phyloP scores from a whole-genome alignment of 2,888 invertebrate species.

The Serripes groenlandicus region DNA sequence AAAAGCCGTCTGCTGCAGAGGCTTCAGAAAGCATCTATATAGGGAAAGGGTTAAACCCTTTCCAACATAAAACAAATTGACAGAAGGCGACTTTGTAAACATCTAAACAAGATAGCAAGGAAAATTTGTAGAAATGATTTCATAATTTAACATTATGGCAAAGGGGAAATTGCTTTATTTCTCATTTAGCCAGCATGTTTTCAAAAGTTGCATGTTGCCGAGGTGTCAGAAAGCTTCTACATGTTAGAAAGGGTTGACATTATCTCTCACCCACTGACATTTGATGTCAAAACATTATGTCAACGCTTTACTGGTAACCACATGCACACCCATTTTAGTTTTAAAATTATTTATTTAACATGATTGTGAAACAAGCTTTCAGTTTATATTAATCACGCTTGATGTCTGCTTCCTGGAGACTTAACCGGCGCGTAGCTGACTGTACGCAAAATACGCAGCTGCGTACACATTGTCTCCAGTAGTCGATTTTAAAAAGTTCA shows the following conservation, averaged over 20 bases:
- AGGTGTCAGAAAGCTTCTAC: neutral
- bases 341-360: too few relatives aligned
- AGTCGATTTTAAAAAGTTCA: too few relatives aligned
- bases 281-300: neutral
- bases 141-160: slow-evolving; percentile 2
- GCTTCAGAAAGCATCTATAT: neutral
- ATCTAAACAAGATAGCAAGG: too few relatives aligned
- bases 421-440: too few relatives aligned
- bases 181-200: neutral
- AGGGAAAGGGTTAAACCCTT: neutral
- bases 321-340: too few relatives aligned
- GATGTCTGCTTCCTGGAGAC: too few relatives aligned
- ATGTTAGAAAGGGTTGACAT: neutral
- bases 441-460: too few relatives aligned
- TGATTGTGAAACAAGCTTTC: neutral
- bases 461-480: too few relatives aligned
- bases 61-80: neutral
- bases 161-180: slow-evolving; percentile 2
- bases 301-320: too few relatives aligned
- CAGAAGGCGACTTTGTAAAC: too few relatives aligned
- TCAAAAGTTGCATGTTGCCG: neutral
- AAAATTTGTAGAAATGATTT: neutral
- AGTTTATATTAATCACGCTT: too few relatives aligned
- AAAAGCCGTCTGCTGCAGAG: neutral
- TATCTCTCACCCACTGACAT: neutral